Conservation (phyloP, 2,113 vertebrate genomes). For the Gymnarchus niloticus region DNA sequence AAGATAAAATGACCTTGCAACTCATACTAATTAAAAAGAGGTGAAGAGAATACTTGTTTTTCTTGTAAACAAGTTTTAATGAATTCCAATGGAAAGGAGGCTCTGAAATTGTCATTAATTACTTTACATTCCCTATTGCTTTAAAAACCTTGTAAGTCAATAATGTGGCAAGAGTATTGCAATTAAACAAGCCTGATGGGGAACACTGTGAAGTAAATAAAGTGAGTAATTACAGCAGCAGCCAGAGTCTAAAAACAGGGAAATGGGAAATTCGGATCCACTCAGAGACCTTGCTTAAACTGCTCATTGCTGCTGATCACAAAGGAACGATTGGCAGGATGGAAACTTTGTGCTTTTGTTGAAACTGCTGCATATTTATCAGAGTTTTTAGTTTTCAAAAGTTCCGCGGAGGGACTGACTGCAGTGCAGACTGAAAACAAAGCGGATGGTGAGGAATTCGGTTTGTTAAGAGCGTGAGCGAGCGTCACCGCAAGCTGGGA, state of each 20-base stretch:
- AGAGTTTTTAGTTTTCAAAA: background rate
- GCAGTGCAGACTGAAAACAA: background rate
- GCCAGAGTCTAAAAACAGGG: constrained; percentile 52
- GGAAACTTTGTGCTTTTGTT: background rate
- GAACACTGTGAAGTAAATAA: constrained; percentile 34
- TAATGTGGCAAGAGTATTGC: constrained; percentile 66
- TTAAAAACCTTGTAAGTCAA: constrained; percentile 71
- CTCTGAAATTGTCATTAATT: constrained; percentile 70
- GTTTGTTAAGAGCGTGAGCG: background rate
- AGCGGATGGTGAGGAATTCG: background rate
- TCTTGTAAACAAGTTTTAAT: constrained; percentile 78
- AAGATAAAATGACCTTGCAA: constrained; percentile 50
- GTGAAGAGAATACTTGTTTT: constrained; percentile 50
- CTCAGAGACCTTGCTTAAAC: background rate
- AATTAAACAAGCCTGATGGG: constrained; percentile 52
- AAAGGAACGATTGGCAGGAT: background rate
- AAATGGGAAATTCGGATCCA: background rate
- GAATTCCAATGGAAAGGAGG: constrained; percentile 66
- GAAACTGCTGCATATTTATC: background rate
- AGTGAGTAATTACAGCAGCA: constrained; percentile 68
- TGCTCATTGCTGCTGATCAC: background rate
- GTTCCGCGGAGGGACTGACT: background rate
- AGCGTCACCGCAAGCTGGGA: background rate
- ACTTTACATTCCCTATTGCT: constrained; percentile 62
- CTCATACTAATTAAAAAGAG: constrained; percentile 70